Conservation (phyloP, 2,113 vertebrate species). For the Cacatua alba region DNA sequence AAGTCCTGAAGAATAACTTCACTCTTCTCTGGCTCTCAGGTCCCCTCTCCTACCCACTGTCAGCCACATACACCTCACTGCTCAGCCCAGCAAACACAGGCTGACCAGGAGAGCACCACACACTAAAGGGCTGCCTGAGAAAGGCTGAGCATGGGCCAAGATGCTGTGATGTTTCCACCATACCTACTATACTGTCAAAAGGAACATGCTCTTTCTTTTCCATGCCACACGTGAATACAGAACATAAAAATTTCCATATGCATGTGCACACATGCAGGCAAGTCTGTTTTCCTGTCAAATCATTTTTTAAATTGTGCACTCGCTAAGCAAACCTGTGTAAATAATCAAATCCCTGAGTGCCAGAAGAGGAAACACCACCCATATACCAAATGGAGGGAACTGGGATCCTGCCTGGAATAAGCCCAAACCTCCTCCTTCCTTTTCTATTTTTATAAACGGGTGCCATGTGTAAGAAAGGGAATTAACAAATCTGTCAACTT, state of each 20-base stretch:
- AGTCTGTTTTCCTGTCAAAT: conserved; percentile 42
- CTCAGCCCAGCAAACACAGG: background rate
- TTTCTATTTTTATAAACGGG: background rate
- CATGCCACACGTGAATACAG: rapidly evolving
- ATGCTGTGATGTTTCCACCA: background rate
- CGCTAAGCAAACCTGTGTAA: conserved; percentile 53
- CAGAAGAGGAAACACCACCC: conserved; percentile 59
- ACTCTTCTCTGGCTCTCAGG: rapidly evolving
- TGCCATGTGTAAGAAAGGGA: conserved; percentile 3
- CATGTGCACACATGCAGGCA: background rate
- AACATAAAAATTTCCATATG: rapidly evolving
- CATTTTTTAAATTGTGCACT: conserved; percentile 20
- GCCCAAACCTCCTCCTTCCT: conserved; percentile 25
- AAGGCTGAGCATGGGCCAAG: background rate
- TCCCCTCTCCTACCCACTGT: background rate
- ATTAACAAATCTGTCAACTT: conserved; percentile 15
- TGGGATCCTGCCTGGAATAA: conserved; percentile 53
- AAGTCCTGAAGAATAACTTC: background rate
- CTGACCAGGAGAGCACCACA: rapidly evolving
- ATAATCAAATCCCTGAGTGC: background rate
- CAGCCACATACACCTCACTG: background rate
- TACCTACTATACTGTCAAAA: background rate
- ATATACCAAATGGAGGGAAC: conserved; percentile 43
- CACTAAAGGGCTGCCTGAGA: background rate
- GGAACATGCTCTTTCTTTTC: background rate